Conservation (phyloP, 30 jellyfish, hydroid and myxozoan species). For the Cassiopea xamachana region DNA sequence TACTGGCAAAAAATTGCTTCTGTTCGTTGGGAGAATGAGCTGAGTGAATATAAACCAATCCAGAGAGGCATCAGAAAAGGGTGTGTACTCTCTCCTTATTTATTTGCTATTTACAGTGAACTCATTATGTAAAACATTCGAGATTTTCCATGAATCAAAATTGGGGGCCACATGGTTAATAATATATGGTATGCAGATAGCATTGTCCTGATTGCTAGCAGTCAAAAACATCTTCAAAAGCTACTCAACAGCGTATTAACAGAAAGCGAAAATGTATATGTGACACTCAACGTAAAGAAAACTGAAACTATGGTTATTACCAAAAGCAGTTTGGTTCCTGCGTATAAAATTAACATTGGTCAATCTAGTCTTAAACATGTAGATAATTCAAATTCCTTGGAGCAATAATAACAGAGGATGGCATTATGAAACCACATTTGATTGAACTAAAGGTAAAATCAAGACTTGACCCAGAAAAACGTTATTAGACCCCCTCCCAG, state of each 20-base stretch:
- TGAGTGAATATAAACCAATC: background rate
- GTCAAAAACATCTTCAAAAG: background rate
- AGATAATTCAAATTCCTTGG: background rate
- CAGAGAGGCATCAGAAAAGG: conserved; percentile 20
- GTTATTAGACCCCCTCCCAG: too few species aligned
- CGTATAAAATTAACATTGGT: background rate
- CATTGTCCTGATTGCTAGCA: background rate
- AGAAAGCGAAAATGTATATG: background rate
- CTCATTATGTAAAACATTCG: background rate
- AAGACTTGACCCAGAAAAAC: background rate
- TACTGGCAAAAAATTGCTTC: conserved; percentile 18
- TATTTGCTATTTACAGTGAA: background rate
- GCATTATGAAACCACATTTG: background rate
- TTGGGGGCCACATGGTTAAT: conserved; percentile 7
- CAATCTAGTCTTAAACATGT: background rate
- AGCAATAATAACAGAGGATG: background rate
- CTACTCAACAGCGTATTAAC: background rate
- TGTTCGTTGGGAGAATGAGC: background rate
- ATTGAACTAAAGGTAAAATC: background rate
- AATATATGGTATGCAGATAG: conserved; percentile 14
- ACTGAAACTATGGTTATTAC: background rate
- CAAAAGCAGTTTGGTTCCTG: background rate
- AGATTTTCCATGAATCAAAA: background rate
- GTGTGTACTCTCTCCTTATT: conserved; percentile 1
- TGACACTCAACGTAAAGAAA: background rate